Evolutionary conservation across 1,140 invertebrate genomes (phyloP).

Genomic region (Scaptodrosophila lebanonensis): DNA sequence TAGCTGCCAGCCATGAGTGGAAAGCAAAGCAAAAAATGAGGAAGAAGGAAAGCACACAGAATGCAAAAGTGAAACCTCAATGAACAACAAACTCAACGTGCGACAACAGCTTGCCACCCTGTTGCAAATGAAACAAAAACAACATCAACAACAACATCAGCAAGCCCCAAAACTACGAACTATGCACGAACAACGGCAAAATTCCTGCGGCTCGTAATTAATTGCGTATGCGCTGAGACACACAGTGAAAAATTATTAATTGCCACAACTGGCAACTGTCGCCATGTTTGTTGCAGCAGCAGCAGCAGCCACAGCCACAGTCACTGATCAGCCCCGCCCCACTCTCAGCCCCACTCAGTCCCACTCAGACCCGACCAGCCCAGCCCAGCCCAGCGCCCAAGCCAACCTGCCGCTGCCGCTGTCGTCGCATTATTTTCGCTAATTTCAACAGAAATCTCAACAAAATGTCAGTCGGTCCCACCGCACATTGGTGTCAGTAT

Average conservation of each 20-base stretch:
- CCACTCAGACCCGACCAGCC: not conserved
- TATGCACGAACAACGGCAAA: not conserved
- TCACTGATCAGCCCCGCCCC: no score
- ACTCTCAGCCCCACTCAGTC: no score
- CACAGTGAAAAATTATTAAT: constrained; percentile 66
- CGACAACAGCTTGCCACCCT: not conserved
- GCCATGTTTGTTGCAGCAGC: constrained; percentile 60
- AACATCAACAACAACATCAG: constrained; percentile 1
- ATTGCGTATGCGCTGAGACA: constrained; percentile 50
- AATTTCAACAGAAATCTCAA: constrained; percentile 57
- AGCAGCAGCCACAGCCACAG: not conserved
- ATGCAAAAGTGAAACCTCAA: no score
- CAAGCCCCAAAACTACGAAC: not conserved
- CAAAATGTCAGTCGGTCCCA: constrained; percentile 18
- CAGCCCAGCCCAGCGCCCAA: not conserved
- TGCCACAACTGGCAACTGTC: constrained; percentile 74
- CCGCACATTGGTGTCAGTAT: no score
- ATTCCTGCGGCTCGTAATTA: constrained; percentile 48
- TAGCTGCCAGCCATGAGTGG: no score
- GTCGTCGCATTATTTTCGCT: constrained; percentile 52
- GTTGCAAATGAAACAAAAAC: not conserved
- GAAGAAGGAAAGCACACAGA: no score
- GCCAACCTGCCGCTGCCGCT: constrained; percentile 55
- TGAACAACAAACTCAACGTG: no score
- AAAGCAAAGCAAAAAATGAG: no score